Evolutionary conservation across 2,888 invertebrate genomes (phyloP), one percentile per base, ranked within the genome.

Genomic region (Bombylius discolor): DNA sequence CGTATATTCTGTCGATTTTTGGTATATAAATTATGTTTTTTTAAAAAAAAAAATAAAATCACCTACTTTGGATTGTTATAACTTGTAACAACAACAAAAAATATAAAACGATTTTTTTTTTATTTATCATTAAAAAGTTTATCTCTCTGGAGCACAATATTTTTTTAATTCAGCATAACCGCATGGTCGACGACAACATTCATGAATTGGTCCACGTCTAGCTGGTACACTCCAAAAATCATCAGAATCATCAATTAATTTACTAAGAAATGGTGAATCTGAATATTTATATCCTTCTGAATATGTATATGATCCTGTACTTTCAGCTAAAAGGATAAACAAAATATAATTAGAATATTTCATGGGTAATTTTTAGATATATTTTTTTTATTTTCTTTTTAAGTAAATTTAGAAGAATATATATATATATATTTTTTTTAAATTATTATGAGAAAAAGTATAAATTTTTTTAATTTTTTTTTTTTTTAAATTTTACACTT

Each of bases 171-270:
- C 69, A 5, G 62, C 49, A 49, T 65, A 66, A 53, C 67, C 64
- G 59, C 71, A 72, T 36, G 68, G 63, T 23, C 65, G 64, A 4
- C 63, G 64, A 52, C 71, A 72, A 56, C 71, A 72, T 39, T 67
- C 65, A 52, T 71, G 70, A 31, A 65, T 67, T 44, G 68, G 63
- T 5, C 70, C 70, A 56, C 62, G 64, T 42, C 46, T 48, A 60
- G 61, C 9, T n/a, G 64, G 46, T 1, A 67, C 67, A 31, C 65
- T 63, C 49, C 64, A 63, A 47, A 61, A 57, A 23, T 47, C 49
- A 42, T 42, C 39, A 1, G 64, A 64, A 31, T 64, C 65, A 53
- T 66, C 64, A 53, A 67, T 60, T 23, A 62, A 61, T 53, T 69
- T 69, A 51, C 64, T 64, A 12, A 66, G 45, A 13, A 55, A 34